Evolutionary conservation across 2,113 vertebrate species (phyloP).

Genomic region (Pao palembangensis): DNA sequence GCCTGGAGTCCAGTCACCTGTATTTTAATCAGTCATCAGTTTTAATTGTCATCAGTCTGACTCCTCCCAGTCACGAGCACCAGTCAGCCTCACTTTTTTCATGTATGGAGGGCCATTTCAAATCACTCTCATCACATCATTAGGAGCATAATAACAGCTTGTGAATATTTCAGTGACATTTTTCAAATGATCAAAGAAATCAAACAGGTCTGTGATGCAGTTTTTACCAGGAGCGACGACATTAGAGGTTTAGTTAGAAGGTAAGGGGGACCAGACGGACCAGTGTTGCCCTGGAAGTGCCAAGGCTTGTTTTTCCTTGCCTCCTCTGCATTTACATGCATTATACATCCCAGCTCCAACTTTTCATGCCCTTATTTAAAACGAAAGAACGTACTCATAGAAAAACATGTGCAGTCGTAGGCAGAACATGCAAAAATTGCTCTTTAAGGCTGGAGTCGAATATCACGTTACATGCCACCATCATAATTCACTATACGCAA

Average conservation of each 20-base stretch:
- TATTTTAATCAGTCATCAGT: too few species aligned
- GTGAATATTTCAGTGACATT: not conserved
- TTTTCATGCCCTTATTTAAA: constrained; percentile 61
- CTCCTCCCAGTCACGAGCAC: constrained; percentile 8
- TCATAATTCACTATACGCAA: too few species aligned
- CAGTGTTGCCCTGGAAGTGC: constrained; percentile 20
- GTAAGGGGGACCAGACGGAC: not conserved
- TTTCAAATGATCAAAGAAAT: not conserved
- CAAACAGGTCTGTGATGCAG: not conserved
- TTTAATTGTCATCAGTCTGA: not conserved
- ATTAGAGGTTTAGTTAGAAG: constrained; percentile 21
- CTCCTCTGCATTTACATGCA: constrained; percentile 57
- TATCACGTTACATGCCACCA: too few species aligned
- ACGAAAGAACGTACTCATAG: constrained; percentile 42
- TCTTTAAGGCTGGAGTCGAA: too few species aligned
- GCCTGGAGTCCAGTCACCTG: too few species aligned
- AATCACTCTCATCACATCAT: too few species aligned
- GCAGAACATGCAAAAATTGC: constrained; percentile 25
- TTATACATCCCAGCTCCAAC: constrained; percentile 52
- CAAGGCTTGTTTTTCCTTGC: constrained; percentile 55
- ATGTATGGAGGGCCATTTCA: not conserved
- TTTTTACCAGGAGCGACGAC: not conserved
- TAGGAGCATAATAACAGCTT: not conserved
- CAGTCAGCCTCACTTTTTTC: constrained; percentile 2
- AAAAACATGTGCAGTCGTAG: constrained; percentile 42